Evolutionary conservation across 2,888 invertebrate genomes (phyloP).

Genomic region (Panopea generosa): DNA sequence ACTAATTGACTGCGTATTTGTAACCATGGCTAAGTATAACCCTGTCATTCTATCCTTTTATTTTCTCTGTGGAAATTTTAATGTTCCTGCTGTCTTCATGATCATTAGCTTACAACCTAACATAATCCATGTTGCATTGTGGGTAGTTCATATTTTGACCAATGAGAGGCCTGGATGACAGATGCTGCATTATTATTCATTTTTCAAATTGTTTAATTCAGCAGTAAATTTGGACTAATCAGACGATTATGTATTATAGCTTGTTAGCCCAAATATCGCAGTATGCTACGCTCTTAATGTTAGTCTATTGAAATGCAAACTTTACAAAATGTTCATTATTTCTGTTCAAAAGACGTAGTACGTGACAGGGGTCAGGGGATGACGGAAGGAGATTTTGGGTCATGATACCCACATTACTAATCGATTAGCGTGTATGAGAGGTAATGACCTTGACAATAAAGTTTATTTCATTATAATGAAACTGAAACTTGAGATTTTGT

Average conservation of each 20-base stretch:
- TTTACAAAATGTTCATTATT: too few relatives aligned
- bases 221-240: constrained; percentile 57
- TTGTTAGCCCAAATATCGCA: constrained; percentile 15
- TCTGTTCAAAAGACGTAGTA: too few relatives aligned
- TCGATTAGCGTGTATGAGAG: too few relatives aligned
- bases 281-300: too few relatives aligned
- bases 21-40: constrained; percentile 27
- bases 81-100: constrained; percentile 42
- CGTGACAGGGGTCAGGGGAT: too few relatives aligned
- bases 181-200: constrained; percentile 63
- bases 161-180: constrained; percentile 56
- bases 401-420: too few relatives aligned
- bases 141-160: constrained; percentile 55
- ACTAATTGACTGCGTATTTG: constrained; percentile 54
- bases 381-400: too few relatives aligned
- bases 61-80: constrained; percentile 32
- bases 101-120: constrained; percentile 35
- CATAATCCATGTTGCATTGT: constrained; percentile 50
- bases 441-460: too few relatives aligned
- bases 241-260: constrained; percentile 24
- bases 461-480: too few relatives aligned
- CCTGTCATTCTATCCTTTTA: constrained; percentile 50
- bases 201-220: constrained; percentile 63
- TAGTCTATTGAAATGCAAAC: too few relatives aligned
- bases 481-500: too few relatives aligned